phyloP scores from a whole-genome alignment of 2,888 invertebrate species.

The Caenorhabditis wallacei region DNA sequence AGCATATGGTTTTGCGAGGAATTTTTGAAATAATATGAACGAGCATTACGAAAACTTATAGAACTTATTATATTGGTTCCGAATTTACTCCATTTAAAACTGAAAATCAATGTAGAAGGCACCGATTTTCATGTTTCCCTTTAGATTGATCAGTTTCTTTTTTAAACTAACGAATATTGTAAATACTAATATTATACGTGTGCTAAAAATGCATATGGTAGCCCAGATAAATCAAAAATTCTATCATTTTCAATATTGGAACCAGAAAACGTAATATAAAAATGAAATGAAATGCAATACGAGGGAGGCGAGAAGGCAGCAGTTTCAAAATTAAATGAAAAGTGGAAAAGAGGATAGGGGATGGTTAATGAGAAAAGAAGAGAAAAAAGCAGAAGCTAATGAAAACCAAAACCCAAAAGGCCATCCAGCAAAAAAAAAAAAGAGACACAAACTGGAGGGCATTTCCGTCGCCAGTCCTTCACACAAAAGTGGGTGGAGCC shows the following conservation, averaged over 20 bases:
- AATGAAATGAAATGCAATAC: background rate
- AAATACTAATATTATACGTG: no score
- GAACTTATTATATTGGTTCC: no score
- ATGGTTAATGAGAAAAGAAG: slow-evolving; percentile 50
- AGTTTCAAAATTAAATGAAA: slow-evolving; percentile 35
- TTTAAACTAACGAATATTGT: no score
- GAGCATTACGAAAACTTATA: no score
- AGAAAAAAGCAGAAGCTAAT: slow-evolving; percentile 50
- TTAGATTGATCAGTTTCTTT: no score
- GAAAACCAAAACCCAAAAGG: slow-evolving; percentile 61
- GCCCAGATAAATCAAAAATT: background rate
- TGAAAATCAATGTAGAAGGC: no score
- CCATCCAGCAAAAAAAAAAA: slow-evolving; percentile 29
- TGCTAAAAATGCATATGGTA: no score
- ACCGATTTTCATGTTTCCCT: no score
- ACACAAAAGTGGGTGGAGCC: slow-evolving; percentile 45
- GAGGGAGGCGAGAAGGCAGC: background rate
- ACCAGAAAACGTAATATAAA: background rate
- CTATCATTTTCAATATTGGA: background rate
- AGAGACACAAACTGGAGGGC: slow-evolving; percentile 60
- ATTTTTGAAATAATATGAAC: no score
- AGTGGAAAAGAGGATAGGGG: slow-evolving; percentile 23
- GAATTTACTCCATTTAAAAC: no score
- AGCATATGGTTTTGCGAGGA: no score
- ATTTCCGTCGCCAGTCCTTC: slow-evolving; percentile 53